A percentile compares a stretch with the other conserved stretches of the same genome.
Conservation (phyloP, 1,140 invertebrate genomes). For the Pinna nobilis region DNA sequence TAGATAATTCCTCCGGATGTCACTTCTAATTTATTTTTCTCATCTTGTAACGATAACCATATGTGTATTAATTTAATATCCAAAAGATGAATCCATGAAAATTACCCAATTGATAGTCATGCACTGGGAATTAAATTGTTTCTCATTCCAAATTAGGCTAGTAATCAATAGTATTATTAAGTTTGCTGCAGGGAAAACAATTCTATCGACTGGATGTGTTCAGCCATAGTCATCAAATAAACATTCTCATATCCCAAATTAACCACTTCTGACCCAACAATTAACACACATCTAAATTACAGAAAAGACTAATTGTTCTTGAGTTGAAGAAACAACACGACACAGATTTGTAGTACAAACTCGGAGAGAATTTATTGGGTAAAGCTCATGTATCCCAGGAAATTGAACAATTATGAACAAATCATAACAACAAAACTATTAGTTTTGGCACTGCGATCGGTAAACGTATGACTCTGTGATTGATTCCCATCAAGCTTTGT, state of each 20-base stretch:
- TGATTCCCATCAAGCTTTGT: no score
- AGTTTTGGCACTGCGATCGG: no score
- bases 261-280: constrained; percentile 17
- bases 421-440: no score
- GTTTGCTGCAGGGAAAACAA: constrained; percentile 8
- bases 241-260: constrained; percentile 8
- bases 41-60: constrained; percentile 39
- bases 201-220: neutral
- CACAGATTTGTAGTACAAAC: neutral
- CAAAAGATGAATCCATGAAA: constrained; percentile 30
- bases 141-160: constrained; percentile 12
- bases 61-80: constrained; percentile 47
- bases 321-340: constrained; percentile 2
- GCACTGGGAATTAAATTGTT: constrained; percentile 36
- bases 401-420: no score
- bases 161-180: constrained; percentile 14
- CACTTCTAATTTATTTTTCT: constrained; percentile 40
- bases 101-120: constrained; percentile 30
- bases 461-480: no score
- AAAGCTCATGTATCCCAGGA: no score
- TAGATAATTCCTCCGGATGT: constrained; percentile 12
- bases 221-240: constrained; percentile 6
- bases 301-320: neutral
- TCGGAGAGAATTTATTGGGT: constrained; percentile 14
- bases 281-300: constrained; percentile 13